Evolutionary conservation across 2,888 invertebrate genomes (phyloP).

Genomic region (Spisula solida): DNA sequence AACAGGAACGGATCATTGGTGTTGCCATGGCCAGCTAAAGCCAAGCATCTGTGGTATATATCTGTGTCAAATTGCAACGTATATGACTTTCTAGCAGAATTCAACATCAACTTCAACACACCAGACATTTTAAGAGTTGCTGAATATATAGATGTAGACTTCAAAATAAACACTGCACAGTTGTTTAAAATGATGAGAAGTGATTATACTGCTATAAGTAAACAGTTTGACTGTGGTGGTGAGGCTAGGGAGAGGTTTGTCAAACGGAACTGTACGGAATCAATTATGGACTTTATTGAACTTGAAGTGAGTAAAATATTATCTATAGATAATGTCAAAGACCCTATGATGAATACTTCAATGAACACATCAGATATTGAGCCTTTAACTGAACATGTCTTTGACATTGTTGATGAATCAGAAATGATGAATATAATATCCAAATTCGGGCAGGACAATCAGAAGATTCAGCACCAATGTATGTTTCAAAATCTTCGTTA

Average conservation of each 20-base stretch:
- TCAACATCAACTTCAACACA: constrained; percentile 35
- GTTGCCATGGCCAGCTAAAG: constrained; percentile 68
- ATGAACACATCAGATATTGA: background rate
- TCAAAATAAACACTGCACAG: constrained; percentile 24
- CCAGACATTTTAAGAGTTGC: constrained; percentile 53
- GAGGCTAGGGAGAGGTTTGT: constrained; percentile 53
- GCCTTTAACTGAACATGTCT: background rate
- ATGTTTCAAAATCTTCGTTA: constrained; percentile 42
- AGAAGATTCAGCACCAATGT: constrained; percentile 46
- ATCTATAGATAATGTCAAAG: background rate
- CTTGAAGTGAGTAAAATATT: background rate
- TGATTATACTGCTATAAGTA: constrained; percentile 51
- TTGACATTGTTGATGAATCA: constrained; percentile 22
- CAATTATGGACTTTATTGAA: background rate
- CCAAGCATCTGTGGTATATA: constrained; percentile 62
- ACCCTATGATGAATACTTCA: background rate
- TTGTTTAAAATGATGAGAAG: constrained; percentile 36
- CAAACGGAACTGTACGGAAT: constrained; percentile 52
- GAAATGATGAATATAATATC: constrained; percentile 53
- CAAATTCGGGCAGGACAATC: constrained; percentile 55
- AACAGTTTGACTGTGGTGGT: constrained; percentile 63
- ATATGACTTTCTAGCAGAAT: constrained; percentile 55
- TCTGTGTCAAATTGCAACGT: constrained; percentile 61
- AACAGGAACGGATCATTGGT: constrained; percentile 37
- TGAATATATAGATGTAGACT: constrained; percentile 49